Evolutionary conservation across 2,113 vertebrate species (phyloP).

Genomic region (Tachysurus vachellii): DNA sequence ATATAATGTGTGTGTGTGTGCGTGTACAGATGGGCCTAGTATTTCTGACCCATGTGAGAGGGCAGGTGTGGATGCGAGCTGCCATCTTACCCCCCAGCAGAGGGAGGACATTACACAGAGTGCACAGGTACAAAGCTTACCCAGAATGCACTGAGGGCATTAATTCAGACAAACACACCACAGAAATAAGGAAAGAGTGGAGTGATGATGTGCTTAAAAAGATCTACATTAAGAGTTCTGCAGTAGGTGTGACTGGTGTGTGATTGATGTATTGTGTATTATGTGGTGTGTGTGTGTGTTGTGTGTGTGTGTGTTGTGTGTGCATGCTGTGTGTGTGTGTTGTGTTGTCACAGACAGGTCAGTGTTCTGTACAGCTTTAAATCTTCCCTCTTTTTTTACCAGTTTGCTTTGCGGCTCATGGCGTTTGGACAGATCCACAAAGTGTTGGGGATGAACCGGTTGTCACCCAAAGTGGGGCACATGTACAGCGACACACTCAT

Average conservation of each 20-base stretch:
- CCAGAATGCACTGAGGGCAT: background rate
- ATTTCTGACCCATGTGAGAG: conserved; percentile 95
- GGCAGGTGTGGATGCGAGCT: conserved; percentile 82
- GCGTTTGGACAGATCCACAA: conserved; percentile 94
- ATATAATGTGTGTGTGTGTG: background rate
- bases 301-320: too few species aligned
- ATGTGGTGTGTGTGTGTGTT: too few species aligned
- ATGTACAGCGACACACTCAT: background rate
- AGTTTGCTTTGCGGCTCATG: conserved; percentile 89
- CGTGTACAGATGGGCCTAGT: conserved; percentile 80
- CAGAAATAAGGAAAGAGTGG: too few species aligned
- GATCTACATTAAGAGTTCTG: too few species aligned
- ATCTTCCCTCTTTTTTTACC: conserved; percentile 22
- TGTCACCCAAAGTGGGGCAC: conserved; percentile 80
- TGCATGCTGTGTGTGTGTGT: background rate
- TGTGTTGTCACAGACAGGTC: background rate
- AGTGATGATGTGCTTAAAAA: background rate
- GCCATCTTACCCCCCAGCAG: conserved; percentile 84
- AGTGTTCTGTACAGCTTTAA: background rate
- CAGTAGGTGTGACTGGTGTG: background rate
- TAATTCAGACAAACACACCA: background rate
- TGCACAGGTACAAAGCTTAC: conserved; percentile 77
- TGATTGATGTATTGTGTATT: too few species aligned
- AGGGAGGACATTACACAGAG: conserved; percentile 94
- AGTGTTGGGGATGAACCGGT: conserved; percentile 89